These are phyloP conservation scores for Callyntrura guangdongensis DNA, from an alignment of 2,888 invertebrate species.

Conservation along the genomic window DNA sequence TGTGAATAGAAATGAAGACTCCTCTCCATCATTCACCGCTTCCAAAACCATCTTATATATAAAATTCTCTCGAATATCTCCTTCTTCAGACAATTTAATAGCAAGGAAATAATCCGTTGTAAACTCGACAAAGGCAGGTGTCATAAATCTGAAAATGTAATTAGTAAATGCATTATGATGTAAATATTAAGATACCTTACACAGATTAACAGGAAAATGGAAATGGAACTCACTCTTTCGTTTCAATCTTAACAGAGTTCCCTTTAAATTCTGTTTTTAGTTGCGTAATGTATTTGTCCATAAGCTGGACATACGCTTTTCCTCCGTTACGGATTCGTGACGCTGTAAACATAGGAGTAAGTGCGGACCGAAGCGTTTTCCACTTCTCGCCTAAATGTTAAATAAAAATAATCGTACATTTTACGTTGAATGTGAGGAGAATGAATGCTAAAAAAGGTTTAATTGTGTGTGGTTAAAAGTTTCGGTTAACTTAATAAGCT, in stretches of 20 bases:
- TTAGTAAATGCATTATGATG: too few relatives aligned
- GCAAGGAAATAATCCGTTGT: constrained; percentile 61
- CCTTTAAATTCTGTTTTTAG: constrained; percentile 8
- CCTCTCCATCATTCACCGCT: constrained; percentile 30
- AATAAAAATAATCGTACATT: not conserved
- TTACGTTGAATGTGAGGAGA: too few relatives aligned
- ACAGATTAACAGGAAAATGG: too few relatives aligned
- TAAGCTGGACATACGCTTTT: constrained; percentile 41
- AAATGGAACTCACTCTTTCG: constrained; percentile 52
- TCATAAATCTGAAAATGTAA: constrained; percentile 58
- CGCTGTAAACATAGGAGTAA: constrained; percentile 78
- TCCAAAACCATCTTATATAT: constrained; percentile 65
- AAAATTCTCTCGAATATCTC: constrained; percentile 61
- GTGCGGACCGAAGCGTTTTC: constrained; percentile 68
- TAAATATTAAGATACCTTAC: not conserved
- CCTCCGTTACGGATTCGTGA: constrained; percentile 65
- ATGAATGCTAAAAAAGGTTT: too few relatives aligned
- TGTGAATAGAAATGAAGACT: constrained; percentile 20
- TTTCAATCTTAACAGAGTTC: constrained; percentile 39
- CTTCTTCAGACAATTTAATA: constrained; percentile 61
- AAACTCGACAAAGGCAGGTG: constrained; percentile 61
- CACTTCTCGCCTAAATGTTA: constrained; percentile 76
- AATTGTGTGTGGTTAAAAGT: too few relatives aligned
- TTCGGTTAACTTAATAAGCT: too few relatives aligned
- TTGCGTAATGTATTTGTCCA: constrained; percentile 54